These are phyloP conservation scores for Fistularia commersonii DNA, from an alignment of 2,797 vertebrate genomes.

Conservation along the genomic window DNA sequence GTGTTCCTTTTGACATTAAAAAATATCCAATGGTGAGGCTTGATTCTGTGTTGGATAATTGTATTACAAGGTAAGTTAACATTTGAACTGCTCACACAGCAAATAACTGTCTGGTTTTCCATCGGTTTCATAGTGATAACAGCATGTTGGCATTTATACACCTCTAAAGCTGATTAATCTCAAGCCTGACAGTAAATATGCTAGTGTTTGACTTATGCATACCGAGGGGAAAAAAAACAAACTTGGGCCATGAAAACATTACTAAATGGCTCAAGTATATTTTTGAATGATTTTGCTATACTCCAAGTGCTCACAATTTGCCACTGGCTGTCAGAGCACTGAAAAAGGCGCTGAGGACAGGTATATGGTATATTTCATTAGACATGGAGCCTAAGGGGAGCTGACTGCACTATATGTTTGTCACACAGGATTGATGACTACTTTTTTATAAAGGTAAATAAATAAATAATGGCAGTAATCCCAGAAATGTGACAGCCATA, in stretches of 20 bases:
- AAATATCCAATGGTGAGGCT: constrained; percentile 39
- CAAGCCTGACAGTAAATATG: constrained; percentile 55
- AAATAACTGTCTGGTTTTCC: constrained; percentile 41
- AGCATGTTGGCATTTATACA: constrained; percentile 58
- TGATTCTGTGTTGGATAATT: constrained; percentile 46
- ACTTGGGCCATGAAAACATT: constrained; percentile 45
- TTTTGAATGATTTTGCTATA: constrained; percentile 49
- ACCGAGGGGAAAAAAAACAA: constrained; percentile 22
- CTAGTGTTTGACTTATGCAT: constrained; percentile 46
- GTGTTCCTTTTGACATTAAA: constrained; percentile 49
- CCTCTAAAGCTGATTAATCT: constrained; percentile 62
- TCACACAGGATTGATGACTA: constrained; percentile 70
- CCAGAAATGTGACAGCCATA: constrained; percentile 59
- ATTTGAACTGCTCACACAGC: constrained; percentile 55
- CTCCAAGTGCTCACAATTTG: constrained; percentile 44
- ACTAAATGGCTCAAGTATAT: constrained; percentile 55
- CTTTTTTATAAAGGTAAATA: constrained; percentile 68
- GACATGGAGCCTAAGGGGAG: constrained; percentile 63
- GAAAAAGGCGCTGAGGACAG: constrained; percentile 59
- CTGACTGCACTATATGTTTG: constrained; percentile 69
- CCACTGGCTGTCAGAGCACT: constrained; percentile 39
- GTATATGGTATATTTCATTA: constrained; percentile 71
- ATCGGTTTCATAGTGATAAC: constrained; percentile 56
- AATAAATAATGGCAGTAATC: constrained; percentile 72
- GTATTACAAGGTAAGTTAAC: constrained; percentile 57